phyloP scores from a whole-genome alignment of 2,797 vertebrate species.

The Cuniculus paca region DNA sequence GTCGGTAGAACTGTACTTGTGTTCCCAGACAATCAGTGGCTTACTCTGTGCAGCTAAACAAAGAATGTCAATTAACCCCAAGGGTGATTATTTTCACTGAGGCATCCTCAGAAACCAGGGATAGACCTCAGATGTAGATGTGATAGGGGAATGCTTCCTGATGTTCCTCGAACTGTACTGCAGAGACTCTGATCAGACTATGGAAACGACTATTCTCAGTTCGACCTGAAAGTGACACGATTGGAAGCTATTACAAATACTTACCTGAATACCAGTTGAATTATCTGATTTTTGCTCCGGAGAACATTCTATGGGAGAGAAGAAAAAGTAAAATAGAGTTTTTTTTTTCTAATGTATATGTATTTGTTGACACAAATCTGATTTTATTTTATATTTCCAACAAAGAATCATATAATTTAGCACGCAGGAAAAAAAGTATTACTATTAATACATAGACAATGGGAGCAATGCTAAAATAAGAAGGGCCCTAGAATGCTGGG shows the following conservation, averaged over 20 bases:
- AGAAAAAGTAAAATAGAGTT: not conserved
- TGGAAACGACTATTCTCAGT: not conserved
- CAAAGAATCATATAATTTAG: not conserved
- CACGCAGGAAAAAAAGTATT: not conserved
- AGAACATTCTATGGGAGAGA: not conserved
- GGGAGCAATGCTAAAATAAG: not conserved
- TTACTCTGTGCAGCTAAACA: not conserved
- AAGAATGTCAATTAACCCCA: not conserved
- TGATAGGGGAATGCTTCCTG: not conserved
- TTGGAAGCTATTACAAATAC: not conserved
- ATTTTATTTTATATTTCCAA: not conserved
- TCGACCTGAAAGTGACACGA: not conserved
- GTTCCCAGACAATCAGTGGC: not conserved
- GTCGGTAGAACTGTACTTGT: not conserved
- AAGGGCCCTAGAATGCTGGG: not conserved
- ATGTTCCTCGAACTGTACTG: not conserved
- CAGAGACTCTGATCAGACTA: not conserved
- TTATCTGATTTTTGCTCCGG: not conserved
- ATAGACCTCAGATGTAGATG: not conserved
- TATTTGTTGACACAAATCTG: not conserved
- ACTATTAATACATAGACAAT: not conserved
- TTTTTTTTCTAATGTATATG: not conserved
- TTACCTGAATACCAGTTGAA: constrained; percentile 67
- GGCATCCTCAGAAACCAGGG: not conserved
- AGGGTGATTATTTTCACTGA: not conserved